Base-by-base conservation (phyloP, 1,140 invertebrate genomes). In the Potamilus streckersoni region DNA sequence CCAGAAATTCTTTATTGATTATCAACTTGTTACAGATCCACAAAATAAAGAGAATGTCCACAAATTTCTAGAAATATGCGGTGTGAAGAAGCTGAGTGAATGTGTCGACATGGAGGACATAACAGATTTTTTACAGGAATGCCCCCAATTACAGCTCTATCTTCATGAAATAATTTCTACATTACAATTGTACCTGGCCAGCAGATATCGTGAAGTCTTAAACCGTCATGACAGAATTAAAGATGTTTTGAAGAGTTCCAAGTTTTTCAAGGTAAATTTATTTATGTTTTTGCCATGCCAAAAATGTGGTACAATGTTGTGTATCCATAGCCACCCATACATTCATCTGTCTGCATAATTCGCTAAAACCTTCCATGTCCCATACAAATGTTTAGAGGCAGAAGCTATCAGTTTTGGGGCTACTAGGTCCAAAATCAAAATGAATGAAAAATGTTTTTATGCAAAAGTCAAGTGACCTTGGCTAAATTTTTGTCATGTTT, bases 261-360 rank as follows among this genome's bases (percentile, higher is more conserved):
- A 79, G n/a, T 89, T 87, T 79, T 75, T 78, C 63, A 74, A 85
- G 83, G 87, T 86, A 62, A 60, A 77, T 76, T 71, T 59, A 55
- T 23, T 27, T 69, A 63, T 61, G 31, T 66, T 38, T 66, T 12
- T 38, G 27, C n/a, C 64, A 49, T 49, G 38, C 38, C 38, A 49
- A 0, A 49, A 11, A 8, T 49, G 38, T 49, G 38, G 38, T 49
- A 49, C 0, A 49, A 49, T 49, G 6, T 49, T 49, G 38, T 49
- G 38, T 49, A 49, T 8, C 11, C 38, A 49, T 49, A 11, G 6
- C 38, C 38, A 49, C 6, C 11, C 38, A 8, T 49, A 8, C 38
- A 49, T 49, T 49, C 38, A 49, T 49, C 38, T 6, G 6, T 49
- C 38, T 8, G 38, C 38, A 49, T 49, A 4, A 49, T 49, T 31